Evolutionary conservation across 2,888 invertebrate species (phyloP).

Genomic region (Drosophila koepferae): DNA sequence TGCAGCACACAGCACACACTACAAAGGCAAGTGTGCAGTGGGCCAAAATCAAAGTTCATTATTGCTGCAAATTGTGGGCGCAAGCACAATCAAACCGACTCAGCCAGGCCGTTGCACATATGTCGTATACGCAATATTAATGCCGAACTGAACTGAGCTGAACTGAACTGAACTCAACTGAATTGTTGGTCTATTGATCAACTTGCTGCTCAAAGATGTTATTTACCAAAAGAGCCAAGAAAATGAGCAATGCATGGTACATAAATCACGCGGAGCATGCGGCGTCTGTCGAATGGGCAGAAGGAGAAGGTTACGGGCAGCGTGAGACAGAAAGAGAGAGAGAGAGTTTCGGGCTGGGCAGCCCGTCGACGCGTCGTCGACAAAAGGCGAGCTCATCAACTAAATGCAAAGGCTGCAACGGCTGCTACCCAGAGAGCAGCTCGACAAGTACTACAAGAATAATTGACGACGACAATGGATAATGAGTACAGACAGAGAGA

Average conservation of each 20-base stretch:
- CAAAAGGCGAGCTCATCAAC: constrained; percentile 68
- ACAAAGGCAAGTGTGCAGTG: constrained; percentile 9
- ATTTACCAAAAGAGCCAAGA: constrained; percentile 58
- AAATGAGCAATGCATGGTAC: constrained; percentile 58
- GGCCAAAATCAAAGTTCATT: constrained; percentile 64
- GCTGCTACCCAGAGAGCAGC: constrained; percentile 36
- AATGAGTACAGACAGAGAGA: constrained; percentile 52
- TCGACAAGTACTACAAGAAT: constrained; percentile 70
- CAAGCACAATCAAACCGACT: constrained; percentile 42
- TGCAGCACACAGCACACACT: constrained; percentile 22
- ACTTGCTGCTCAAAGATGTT: constrained; percentile 53
- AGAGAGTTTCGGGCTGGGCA: no score
- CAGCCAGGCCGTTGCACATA: constrained; percentile 39
- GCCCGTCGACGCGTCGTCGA: constrained; percentile 30
- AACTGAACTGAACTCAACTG: constrained; percentile 4
- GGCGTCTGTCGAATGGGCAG: neutral
- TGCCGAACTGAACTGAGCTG: constrained; percentile 30
- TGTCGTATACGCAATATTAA: constrained; percentile 71
- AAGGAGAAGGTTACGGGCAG: neutral
- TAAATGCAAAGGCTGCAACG: constrained; percentile 67
- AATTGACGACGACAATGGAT: constrained; percentile 77
- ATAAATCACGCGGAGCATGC: constrained; percentile 54
- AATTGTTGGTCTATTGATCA: constrained; percentile 61
- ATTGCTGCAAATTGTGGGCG: constrained; percentile 60
- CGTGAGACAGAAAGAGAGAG: no score